Base-by-base conservation (phyloP, 2,113 vertebrate species). In the Phoxinus phoxinus region DNA sequence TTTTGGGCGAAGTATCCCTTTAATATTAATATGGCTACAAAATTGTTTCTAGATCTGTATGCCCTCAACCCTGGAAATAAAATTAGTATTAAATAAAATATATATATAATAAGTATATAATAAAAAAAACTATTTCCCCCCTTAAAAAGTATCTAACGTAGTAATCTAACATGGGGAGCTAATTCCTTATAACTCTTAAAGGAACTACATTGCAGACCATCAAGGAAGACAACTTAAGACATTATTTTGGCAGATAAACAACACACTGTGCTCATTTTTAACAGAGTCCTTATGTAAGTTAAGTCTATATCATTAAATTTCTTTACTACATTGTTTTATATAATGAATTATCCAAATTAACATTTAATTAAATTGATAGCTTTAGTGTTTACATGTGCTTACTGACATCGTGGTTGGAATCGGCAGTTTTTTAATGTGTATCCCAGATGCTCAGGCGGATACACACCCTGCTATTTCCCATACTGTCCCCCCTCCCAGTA, bases 381-480 rank as follows among this genome's bases (percentile, higher is more conserved):
- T 1, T 23, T 74, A 13, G 72, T 74, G 75, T 58, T 15, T 19
- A 8, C 48, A 58, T 58, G 67, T 75, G 11, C 35, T 41, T 37
- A 37, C 8, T 8, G 58, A 67, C 25, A 30, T 17, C 1, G 41
- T 44, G 35, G 19, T n/a, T 75, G 69, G 79, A 88, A 84, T 84
- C 71, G 84, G 51, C 59, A 53, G 59, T 86, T 84, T 88, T 53
- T 15, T 32, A 37, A 41, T 87, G 85, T 85, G 82, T 79, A 85
- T 87, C 83, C 67, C 74, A 85, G 44, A 67, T 21, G 85, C 86
- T 85, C 71, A 63, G 37, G 73, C 51, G 32, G 72, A 78, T 35
- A 65, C 44, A 46, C 74, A 81, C 67, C 61, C 78, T 87, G 87
- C 59, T 35, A 85, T 85, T 86, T 85, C 79, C 51, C 87, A 71